These are phyloP conservation scores for Vulpes lagopus DNA, from an alignment of 2,113 vertebrate species.

Conservation along the genomic window DNA sequence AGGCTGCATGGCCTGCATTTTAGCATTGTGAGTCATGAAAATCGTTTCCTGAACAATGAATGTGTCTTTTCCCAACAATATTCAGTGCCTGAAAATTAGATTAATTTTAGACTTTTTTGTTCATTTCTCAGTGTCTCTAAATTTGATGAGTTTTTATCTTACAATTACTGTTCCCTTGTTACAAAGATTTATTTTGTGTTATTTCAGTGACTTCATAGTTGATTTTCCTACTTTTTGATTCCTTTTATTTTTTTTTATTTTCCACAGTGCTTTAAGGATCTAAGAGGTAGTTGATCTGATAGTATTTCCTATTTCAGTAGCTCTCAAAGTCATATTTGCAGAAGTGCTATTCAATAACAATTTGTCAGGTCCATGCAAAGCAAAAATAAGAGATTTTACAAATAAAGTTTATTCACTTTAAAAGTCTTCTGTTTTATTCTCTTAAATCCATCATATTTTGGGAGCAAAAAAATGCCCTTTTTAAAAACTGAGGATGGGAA, in stretches of 20 bases:
- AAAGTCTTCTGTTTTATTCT: not conserved
- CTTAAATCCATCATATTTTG: not conserved
- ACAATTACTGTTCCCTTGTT: not conserved
- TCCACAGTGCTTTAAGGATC: not conserved
- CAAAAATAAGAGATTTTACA: not conserved
- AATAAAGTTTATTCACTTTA: not conserved
- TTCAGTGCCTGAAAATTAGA: not conserved
- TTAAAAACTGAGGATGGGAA: not conserved
- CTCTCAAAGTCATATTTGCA: not conserved
- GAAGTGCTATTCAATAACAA: not conserved
- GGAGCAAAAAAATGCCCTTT: not conserved
- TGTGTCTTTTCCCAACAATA: not conserved
- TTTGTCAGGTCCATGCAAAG: not conserved
- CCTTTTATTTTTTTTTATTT: not conserved
- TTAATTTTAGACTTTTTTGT: not conserved
- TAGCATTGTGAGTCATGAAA: not conserved
- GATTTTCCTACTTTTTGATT: not conserved
- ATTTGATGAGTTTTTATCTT: constrained; percentile 18
- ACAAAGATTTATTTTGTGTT: not conserved
- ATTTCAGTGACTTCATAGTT: not conserved
- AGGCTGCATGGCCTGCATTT: not conserved
- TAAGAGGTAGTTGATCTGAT: not conserved
- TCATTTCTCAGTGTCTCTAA: constrained; percentile 8
- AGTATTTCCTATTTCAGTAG: not conserved
- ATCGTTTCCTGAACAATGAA: not conserved